Evolutionary conservation across 1,140 invertebrate genomes (phyloP), one percentile per base, ranked within the genome.

Genomic region (Pemphigus obesinymphae): DNA sequence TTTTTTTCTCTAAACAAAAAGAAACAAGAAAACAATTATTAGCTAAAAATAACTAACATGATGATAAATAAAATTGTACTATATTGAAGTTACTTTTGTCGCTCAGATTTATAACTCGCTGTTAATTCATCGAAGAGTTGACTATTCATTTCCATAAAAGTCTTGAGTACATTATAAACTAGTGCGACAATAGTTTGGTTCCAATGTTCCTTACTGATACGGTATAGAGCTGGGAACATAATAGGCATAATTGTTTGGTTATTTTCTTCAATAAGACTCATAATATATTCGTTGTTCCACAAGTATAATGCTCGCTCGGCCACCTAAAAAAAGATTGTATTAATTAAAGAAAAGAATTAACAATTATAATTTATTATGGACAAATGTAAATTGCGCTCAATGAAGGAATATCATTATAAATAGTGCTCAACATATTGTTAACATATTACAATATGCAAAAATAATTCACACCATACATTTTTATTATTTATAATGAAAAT

Each of bases 141-240:
- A 85, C 96, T 97, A 90, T 99, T 99, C 96, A 99, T 99, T 89
- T 99, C 97, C 97, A 99, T 99, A 88, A 99, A 99, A 83, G 98
- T 94, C 89, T 99, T 99, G 85, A 99, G 91, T 86, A 99, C 97
- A 89, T 99, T 99, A 90, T 99, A 99, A 86, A 99, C 97, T 85
- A 99, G 92, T 61, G 97, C 97, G 85, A 99, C 94, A 86, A 99
- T 99, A 82, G 97, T 99, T 90, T 99, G 97, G 90, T 99, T 99
- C 98, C 98, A 99, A 89, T 99, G 98, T 88, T 98, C 96, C 90
- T 99, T 98, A 87, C 96, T 97, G 89, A 97, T 97, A 87, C 94
- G 95, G 89, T 98, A 98, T 85, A 99, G 90, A 84, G 97, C 96
- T 83, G 98, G 97, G 89, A 98, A 98, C 93, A 95, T 94, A 82